Conservation (phyloP, 2,888 invertebrate species). For the Pandemis cinnamomeana region DNA sequence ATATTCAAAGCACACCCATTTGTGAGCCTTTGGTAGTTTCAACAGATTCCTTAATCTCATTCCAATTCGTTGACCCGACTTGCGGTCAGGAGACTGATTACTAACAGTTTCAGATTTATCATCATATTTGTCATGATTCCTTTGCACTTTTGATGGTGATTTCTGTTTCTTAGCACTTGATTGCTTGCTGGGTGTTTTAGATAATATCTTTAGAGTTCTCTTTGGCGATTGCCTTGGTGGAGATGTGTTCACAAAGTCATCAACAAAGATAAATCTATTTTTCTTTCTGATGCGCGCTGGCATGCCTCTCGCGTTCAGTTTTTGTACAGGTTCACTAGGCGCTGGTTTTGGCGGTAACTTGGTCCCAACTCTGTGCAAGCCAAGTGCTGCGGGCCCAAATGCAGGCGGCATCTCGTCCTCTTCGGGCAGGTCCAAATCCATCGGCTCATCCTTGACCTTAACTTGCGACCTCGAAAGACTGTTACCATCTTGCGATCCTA, state of each 20-base stretch:
- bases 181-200: conserved; percentile 74
- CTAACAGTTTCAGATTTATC: conserved; percentile 71
- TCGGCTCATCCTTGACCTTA: conserved; percentile 84
- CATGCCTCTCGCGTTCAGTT: conserved; percentile 94
- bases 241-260: conserved; percentile 91
- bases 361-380: conserved; percentile 92
- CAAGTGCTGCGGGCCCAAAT: conserved; percentile 91
- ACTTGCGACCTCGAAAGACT: conserved; percentile 61
- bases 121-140: conserved; percentile 72
- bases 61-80: conserved; percentile 95
- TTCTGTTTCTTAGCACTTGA: conserved; percentile 78
- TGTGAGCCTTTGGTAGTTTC: conserved; percentile 98
- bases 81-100: conserved; percentile 89
- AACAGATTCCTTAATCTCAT: conserved; percentile 95
- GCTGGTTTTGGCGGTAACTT: conserved; percentile 88
- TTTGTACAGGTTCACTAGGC: conserved; percentile 90
- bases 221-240: conserved; percentile 90
- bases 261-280: conserved; percentile 95
- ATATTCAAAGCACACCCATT: conserved; percentile 99
- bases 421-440: conserved; percentile 87
- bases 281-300: conserved; percentile 95
- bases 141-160: conserved; percentile 82
- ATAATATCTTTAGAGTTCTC: conserved; percentile 85
- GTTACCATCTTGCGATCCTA: conserved; percentile 68
- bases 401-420: conserved; percentile 88